These are phyloP conservation scores for Polydesmus complanatus DNA, from an alignment of 2,888 invertebrate genomes.

Conservation along the genomic window DNA sequence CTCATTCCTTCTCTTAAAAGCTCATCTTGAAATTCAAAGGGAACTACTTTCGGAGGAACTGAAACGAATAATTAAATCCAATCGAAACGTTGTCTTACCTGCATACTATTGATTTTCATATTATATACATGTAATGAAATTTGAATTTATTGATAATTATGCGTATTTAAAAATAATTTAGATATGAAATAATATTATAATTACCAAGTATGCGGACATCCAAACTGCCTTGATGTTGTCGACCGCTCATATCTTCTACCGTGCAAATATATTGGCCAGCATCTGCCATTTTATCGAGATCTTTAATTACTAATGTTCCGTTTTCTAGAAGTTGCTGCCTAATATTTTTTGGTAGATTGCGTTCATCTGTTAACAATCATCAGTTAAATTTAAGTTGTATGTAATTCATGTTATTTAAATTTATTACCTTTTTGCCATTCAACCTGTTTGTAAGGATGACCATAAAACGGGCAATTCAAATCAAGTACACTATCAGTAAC, in stretches of 20 bases:
- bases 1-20: too few relatives aligned
- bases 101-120: too few relatives aligned
- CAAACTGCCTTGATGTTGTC: slow-evolving; percentile 42
- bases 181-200: slow-evolving; percentile 28
- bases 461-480: slow-evolving; percentile 19
- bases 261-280: slow-evolving; percentile 90
- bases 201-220: slow-evolving; percentile 95
- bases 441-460: slow-evolving; percentile 15
- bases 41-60: slow-evolving; percentile 20
- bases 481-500: neutral
- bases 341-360: slow-evolving; percentile 79
- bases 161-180: neutral
- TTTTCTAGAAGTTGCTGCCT: slow-evolving; percentile 88
- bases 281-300: slow-evolving; percentile 80
- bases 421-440: slow-evolving; percentile 18
- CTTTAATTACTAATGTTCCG: slow-evolving; percentile 83
- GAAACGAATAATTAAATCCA: too few relatives aligned
- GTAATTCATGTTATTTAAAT: neutral
- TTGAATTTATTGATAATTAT: neutral
- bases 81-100: too few relatives aligned
- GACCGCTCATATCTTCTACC: slow-evolving; percentile 79
- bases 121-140: too few relatives aligned
- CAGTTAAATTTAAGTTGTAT: neutral
- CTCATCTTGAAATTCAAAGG: slow-evolving; percentile 20
- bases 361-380: slow-evolving; percentile 46